phyloP scores from a whole-genome alignment of 2,797 vertebrate species.

The Lophotriccus pileatus region DNA sequence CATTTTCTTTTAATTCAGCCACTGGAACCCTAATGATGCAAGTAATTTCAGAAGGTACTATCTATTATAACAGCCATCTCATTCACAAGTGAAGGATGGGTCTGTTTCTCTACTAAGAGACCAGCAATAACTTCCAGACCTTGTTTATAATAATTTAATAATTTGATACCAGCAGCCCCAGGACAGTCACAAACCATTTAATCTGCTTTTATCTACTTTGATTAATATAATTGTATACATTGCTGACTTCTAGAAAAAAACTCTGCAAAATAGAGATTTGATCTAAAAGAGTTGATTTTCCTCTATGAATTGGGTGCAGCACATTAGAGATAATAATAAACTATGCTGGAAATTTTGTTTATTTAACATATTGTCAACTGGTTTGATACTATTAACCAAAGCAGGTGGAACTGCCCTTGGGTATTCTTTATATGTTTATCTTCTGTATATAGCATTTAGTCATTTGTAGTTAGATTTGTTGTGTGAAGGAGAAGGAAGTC shows the following conservation, averaged over 20 bases:
- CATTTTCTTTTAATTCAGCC: conserved; percentile 73
- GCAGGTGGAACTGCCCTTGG: background rate
- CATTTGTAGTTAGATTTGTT: background rate
- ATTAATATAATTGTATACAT: conserved; percentile 8
- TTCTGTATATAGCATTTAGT: background rate
- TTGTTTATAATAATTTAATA: conserved; percentile 47
- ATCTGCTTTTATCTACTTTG: conserved; percentile 15
- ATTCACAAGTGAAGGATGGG: conserved; percentile 56
- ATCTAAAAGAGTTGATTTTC: background rate
- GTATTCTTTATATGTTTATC: background rate
- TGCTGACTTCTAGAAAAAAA: background rate
- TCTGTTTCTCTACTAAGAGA: conserved; percentile 51
- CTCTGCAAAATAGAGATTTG: background rate
- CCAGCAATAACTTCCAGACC: conserved; percentile 41
- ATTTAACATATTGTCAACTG: background rate
- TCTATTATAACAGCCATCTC: conserved; percentile 50
- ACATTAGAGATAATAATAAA: background rate
- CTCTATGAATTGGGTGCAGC: background rate
- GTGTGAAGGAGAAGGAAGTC: background rate
- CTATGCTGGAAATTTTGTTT: background rate
- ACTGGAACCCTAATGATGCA: conserved; percentile 58
- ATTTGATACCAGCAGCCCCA: conserved; percentile 4
- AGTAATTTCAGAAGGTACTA: conserved; percentile 50
- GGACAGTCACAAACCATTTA: background rate
- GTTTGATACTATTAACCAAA: background rate